Percentiles rank a stretch among this genome's conserved stretches.
phyloP scores from a whole-genome alignment of 2,888 invertebrate species.

The Lasioglossum pauxillum region DNA sequence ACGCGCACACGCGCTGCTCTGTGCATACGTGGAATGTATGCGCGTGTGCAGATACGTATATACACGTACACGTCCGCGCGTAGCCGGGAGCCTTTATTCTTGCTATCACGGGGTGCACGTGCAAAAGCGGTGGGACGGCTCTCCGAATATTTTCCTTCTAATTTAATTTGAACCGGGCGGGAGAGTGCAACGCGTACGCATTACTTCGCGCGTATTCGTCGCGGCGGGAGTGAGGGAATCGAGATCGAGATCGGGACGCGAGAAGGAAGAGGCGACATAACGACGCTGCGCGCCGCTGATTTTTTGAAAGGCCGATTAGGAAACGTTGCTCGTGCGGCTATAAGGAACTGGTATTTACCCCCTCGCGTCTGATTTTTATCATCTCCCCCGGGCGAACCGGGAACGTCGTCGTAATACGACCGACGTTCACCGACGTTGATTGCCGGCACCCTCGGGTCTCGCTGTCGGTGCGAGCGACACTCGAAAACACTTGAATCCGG shows the following conservation, averaged over 20 bases:
- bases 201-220: constrained; percentile 58
- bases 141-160: constrained; percentile 77
- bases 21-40: too few species aligned
- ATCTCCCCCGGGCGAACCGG: neutral
- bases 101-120: constrained; percentile 64
- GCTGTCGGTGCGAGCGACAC: neutral
- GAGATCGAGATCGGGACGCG: constrained; percentile 16
- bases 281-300: constrained; percentile 45
- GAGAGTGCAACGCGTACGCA: constrained; percentile 54
- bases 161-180: constrained; percentile 72
- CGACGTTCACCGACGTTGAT: constrained; percentile 6
- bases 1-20: neutral
- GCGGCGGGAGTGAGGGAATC: constrained; percentile 37
- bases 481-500: constrained; percentile 39
- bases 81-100: constrained; percentile 62
- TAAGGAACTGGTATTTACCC: constrained; percentile 20
- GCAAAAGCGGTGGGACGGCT: constrained; percentile 69
- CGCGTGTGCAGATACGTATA: neutral
- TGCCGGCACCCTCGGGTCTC: constrained; percentile 17
- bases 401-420: constrained; percentile 35
- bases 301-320: constrained; percentile 64
- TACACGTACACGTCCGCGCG: constrained; percentile 16
- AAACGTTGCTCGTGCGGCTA: constrained; percentile 15
- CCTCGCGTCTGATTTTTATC: constrained; percentile 19
- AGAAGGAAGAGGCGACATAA: constrained; percentile 37